Base-by-base conservation (phyloP, 2,113 vertebrate species). In the Platichthys flesus region DNA sequence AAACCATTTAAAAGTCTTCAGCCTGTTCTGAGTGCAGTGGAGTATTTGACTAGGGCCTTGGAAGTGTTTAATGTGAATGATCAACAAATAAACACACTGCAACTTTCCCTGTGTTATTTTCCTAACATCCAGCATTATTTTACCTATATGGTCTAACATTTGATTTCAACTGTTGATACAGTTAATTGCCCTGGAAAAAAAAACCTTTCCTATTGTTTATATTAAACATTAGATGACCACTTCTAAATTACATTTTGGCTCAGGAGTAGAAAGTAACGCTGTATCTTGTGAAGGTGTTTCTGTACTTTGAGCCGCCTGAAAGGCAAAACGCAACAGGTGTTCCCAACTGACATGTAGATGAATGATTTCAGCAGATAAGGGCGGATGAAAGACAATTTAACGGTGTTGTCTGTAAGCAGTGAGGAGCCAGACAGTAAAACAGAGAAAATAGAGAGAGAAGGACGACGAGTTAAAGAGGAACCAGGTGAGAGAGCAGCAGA, bases 401-500 rank as follows among this genome's bases (percentile, higher is more conserved):
- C 51, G 40, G 9, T 58, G 23, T 47, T 37, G 42, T 76, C 31
- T 47, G 52, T 76, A 58, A 20, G 31, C 76, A 59, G 59, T 31
- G 12, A 79, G 26, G 40, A 24, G 26, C 57, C 61, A 63, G 26
- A 10, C 28, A 35, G 58, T 3, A 21, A 49, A 56, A 40, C 28
- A 65, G 24, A 66, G 31, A 31, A 49, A 56, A 42, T 24, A 65
- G 24, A 66, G 12, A 74, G 21, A 51, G 5, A 69, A 28, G 67
- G 64, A 55, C 31, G 24, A 52, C 23, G 5, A 59, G 68, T 65
- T 81, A 5, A 78, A 59, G 24, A 74, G 45, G 20, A 72, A 75
- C 13, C 2, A 49, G 58, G 68, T 84, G 73, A 82, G 37, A 65
- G 49, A 76, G 78, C 49, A 82, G 64, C 81, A 87, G 67, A 83